phyloP scores from a whole-genome alignment of 2,113 vertebrate genomes.

The Lagopus leucura region DNA sequence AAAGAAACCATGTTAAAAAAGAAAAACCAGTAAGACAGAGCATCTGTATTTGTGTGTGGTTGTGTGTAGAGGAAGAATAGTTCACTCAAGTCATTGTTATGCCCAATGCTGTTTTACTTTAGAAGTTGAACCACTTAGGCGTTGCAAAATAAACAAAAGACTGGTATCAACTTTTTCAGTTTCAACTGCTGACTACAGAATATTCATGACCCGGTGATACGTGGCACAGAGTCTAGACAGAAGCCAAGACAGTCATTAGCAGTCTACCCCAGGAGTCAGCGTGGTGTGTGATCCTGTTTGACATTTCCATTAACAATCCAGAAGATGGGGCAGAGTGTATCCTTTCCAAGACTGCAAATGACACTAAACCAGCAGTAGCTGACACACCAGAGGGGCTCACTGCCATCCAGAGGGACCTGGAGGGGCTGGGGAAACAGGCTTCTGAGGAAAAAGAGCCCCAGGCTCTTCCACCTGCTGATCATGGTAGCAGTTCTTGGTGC shows the following conservation, averaged over 20 bases:
- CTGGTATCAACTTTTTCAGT: neutral
- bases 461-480: neutral
- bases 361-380: neutral
- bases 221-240: neutral
- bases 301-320: neutral
- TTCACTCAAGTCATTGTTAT: neutral
- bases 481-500: neutral
- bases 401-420: no score
- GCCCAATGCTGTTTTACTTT: neutral
- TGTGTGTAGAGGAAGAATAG: neutral
- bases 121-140: neutral
- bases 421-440: no score
- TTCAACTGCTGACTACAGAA: neutral
- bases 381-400: no score
- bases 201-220: neutral
- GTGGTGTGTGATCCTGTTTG: neutral
- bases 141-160: neutral
- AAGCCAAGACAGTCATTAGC: neutral
- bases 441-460: no score
- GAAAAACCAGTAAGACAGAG: neutral
- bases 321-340: neutral
- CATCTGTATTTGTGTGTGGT: neutral
- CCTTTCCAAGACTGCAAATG: neutral
- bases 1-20: neutral
- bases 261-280: neutral